phyloP scores from a whole-genome alignment of 2,888 invertebrate genomes.

The Thyatira batis region DNA sequence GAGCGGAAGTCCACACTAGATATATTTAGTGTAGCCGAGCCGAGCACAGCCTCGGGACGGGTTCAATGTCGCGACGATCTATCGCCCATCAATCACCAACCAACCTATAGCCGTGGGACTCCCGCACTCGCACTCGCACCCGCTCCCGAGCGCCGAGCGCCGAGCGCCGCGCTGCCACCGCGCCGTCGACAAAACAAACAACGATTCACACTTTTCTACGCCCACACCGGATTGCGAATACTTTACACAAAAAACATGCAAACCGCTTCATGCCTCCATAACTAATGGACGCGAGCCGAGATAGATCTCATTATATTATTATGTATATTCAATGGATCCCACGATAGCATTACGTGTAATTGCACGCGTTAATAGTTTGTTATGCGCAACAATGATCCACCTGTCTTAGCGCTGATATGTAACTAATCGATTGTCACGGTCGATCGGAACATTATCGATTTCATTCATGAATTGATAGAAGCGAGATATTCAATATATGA shows the following conservation, averaged over 20 bases:
- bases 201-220: background rate
- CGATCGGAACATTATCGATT: conserved; percentile 59
- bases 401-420: conserved; percentile 50
- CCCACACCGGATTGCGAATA: background rate
- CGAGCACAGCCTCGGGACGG: conserved; percentile 54
- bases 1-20: conserved; percentile 75
- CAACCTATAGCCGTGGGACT: conserved; percentile 17
- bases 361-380: conserved; percentile 29
- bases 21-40: conserved; percentile 64
- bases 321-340: conserved; percentile 33
- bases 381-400: conserved; percentile 48
- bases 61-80: conserved; percentile 80
- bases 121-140: conserved; percentile 12
- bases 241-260: background rate
- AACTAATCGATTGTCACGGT: conserved; percentile 60
- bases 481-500: conserved; percentile 58
- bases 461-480: conserved; percentile 59
- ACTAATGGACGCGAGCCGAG: background rate
- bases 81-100: conserved; percentile 77
- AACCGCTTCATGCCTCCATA: background rate
- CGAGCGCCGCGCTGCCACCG: conserved; percentile 18
- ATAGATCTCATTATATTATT: conserved; percentile 23
- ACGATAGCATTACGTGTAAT: conserved; percentile 1
- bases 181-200: background rate
- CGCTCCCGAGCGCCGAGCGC: background rate